phyloP scores from a whole-genome alignment of 2,888 invertebrate species.

The Synergus itoensis region DNA sequence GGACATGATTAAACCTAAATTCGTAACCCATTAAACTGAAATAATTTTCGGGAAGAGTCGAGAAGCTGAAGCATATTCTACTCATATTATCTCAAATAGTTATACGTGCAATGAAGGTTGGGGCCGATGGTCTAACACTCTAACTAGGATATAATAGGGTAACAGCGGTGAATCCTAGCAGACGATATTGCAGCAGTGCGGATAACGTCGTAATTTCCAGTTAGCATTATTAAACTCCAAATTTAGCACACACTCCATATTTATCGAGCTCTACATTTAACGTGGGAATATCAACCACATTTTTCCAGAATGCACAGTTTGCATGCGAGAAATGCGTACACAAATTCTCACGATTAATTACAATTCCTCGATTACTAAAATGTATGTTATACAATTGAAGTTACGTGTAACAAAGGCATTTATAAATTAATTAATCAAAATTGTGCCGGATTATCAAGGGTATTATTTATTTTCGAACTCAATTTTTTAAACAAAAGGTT shows the following conservation, averaged over 20 bases:
- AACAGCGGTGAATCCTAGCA: constrained; percentile 38
- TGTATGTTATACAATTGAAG: neutral
- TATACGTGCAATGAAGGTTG: constrained; percentile 32
- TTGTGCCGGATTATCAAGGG: neutral
- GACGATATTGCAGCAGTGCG: constrained; percentile 28
- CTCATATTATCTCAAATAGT: constrained; percentile 22
- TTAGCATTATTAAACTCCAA: constrained; percentile 53
- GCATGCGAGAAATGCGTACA: neutral
- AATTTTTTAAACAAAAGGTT: neutral
- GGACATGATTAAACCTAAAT: neutral
- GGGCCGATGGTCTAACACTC: constrained; percentile 8
- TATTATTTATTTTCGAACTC: neutral
- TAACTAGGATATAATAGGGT: constrained; percentile 39
- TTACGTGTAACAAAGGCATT: neutral
- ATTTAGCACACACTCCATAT: constrained; percentile 42
- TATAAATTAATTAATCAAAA: neutral
- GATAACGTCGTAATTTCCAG: constrained; percentile 51
- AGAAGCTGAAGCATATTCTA: constrained; percentile 25
- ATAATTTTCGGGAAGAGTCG: constrained; percentile 2
- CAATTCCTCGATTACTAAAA: neutral
- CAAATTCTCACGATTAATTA: neutral
- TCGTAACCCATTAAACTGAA: neutral
- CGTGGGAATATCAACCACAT: neutral
- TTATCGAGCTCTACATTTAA: constrained; percentile 10
- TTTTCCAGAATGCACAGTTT: neutral